Conservation (phyloP, 2,797 vertebrate genomes). For the Dipus sagitta region DNA sequence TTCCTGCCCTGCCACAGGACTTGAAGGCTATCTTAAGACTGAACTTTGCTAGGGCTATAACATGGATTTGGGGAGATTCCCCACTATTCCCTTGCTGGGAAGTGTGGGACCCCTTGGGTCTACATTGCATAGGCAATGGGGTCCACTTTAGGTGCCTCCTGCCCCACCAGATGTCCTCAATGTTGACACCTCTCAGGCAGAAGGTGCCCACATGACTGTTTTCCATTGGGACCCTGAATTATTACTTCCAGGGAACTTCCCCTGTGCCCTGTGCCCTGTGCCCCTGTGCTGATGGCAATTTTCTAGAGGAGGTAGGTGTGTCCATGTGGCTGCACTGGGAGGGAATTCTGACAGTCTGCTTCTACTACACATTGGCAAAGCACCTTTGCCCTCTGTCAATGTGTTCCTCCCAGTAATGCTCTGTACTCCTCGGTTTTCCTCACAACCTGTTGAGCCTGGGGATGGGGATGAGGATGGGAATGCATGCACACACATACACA, state of each 20-base stretch:
- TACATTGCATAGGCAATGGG: rapidly evolving
- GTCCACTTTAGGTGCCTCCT: rapidly evolving
- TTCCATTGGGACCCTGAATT: no score
- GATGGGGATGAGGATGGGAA: no score
- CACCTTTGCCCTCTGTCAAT: background rate
- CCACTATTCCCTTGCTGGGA: no score
- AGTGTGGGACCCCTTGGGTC: no score
- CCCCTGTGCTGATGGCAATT: rapidly evolving
- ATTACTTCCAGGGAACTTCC: background rate
- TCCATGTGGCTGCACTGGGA: background rate
- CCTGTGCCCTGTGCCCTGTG: no score
- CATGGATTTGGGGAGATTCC: rapidly evolving
- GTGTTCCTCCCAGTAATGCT: rapidly evolving
- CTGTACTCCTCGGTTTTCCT: rapidly evolving
- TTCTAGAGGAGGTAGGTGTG: rapidly evolving
- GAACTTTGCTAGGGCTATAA: no score
- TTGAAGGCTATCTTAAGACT: background rate
- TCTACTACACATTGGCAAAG: background rate
- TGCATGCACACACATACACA: rapidly evolving
- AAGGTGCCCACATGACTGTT: background rate
- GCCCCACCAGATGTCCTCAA: background rate
- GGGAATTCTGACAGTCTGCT: background rate
- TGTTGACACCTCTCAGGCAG: rapidly evolving
- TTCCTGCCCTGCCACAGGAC: no score
- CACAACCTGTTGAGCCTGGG: rapidly evolving